Evolutionary conservation across 2,797 vertebrate genomes (phyloP), one percentile per base, ranked within the genome.

Genomic region (Betta splendens): DNA sequence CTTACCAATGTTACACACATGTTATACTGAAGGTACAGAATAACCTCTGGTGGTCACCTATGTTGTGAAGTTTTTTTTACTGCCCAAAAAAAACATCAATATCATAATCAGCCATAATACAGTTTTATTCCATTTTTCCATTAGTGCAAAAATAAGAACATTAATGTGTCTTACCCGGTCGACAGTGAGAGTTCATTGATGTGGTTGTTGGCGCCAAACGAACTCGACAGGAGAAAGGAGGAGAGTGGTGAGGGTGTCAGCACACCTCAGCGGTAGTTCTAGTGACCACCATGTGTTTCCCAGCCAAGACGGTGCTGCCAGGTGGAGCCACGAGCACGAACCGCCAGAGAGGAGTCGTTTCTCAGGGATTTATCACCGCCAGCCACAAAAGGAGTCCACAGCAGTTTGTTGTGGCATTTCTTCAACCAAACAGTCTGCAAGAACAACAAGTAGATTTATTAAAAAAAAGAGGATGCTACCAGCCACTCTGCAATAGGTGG

Each of bases 151-250:
- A n/a, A n/a, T n/a, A n/a, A n/a, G n/a, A n/a, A n/a, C n/a, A n/a
- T n/a, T n/a, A n/a, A n/a, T n/a, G n/a, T n/a, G 18, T 72, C 89
- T 89, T 85, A 93, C 92, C 90, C 89, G 86, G 69, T 46, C 68
- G 84, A 62, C 79, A 83, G 70, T 87, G 89, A 67, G 89, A 90
- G 78, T 68, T 92, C 92, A 93, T 92, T 5, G 61, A 68, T 59
- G 5, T 20, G 52, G 62, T 42, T 35, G 55, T 33, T 46, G 28
- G 50, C 60, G 46, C 51, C 60, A 9, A 63, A 69, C 38, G 29
- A 73, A 45, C 37, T 36, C 35, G 63, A 42, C 33, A 9, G 37
- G 45, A 60, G 47, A 43, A 53, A 38, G 50, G 18, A 63, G 69
- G 49, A 66, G 65, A 69, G 64, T 21, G 28, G 57, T 3, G 61